Evolutionary conservation across 2,888 invertebrate species (phyloP), one percentile per base, ranked within the genome.

Genomic region (Eretmocerus hayati): DNA sequence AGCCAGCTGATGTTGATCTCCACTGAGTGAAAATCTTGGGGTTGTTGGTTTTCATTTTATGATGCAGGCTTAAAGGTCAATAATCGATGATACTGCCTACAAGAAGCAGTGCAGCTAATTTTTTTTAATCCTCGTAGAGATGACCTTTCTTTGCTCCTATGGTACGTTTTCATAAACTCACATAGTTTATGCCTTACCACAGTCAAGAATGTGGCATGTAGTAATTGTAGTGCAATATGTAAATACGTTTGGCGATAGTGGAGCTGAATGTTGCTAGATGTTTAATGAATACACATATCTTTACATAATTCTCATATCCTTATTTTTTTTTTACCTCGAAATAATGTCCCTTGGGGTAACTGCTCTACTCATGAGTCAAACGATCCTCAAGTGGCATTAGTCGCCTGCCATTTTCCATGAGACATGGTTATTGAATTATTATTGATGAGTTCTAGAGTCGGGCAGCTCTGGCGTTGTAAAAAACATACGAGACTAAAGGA

Each of bases 281-380:
- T 65, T 61, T 61, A 58, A 61, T 58, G 52, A 61, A 64, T 65
- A 67, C 63, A 67, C 62, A 62, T 62, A 62, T 62, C 60, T 67
- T 67, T 67, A 59, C 64, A 66, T 57, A 58, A 49, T 38, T 41
- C n/a, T 41, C 26, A n/a, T n/a, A n/a, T n/a, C n/a, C n/a, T n/a
- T n/a, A n/a, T n/a, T 22, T 21, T 51, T 31, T 32, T 40, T 48
- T n/a, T n/a, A n/a, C n/a, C n/a, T n/a, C n/a, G n/a, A n/a, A n/a
- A n/a, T n/a, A n/a, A n/a, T n/a, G n/a, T n/a, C n/a, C n/a, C n/a
- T n/a, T n/a, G n/a, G n/a, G n/a, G n/a, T n/a, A n/a, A n/a, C n/a
- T n/a, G n/a, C n/a, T n/a, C n/a, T n/a, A n/a, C n/a, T n/a, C n/a
- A n/a, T n/a, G n/a, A n/a, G n/a, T n/a, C n/a, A n/a, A n/a, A n/a